These are phyloP conservation scores for Trachelus troglodyta DNA, from an alignment of 2,888 invertebrate genomes.

Conservation along the genomic window DNA sequence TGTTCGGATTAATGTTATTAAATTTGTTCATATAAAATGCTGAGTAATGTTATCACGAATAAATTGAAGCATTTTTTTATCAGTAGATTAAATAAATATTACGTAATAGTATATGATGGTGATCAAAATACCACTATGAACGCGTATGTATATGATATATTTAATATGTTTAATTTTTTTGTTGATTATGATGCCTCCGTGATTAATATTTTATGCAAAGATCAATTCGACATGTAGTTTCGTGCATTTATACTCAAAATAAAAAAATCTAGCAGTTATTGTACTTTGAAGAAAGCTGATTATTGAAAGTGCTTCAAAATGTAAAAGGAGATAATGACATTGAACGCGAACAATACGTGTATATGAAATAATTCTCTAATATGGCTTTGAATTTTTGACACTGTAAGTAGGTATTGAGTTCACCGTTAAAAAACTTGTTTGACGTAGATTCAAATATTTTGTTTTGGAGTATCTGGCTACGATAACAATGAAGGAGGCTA, in stretches of 20 bases:
- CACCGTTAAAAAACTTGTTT: neutral
- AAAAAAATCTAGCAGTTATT: neutral
- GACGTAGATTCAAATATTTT: neutral
- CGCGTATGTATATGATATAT: neutral
- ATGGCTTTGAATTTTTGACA: neutral
- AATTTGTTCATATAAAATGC: neutral
- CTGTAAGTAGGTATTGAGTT: neutral
- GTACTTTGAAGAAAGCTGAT: neutral
- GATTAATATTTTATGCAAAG: neutral
- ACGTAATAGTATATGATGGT: neutral
- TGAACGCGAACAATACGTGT: too few relatives aligned
- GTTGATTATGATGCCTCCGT: neutral
- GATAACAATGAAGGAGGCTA: slow-evolving; percentile 1
- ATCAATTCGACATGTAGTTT: neutral
- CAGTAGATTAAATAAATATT: neutral
- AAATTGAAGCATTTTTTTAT: neutral
- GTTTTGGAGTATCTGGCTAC: neutral
- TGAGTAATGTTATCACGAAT: neutral
- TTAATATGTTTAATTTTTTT: neutral
- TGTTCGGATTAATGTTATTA: neutral
- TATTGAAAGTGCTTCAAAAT: too few relatives aligned
- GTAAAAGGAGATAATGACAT: too few relatives aligned
- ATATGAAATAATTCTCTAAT: too few relatives aligned
- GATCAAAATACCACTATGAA: neutral
- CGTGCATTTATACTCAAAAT: neutral